Conservation (phyloP, 2,113 vertebrate genomes). For the Eptesicus fuscus region DNA sequence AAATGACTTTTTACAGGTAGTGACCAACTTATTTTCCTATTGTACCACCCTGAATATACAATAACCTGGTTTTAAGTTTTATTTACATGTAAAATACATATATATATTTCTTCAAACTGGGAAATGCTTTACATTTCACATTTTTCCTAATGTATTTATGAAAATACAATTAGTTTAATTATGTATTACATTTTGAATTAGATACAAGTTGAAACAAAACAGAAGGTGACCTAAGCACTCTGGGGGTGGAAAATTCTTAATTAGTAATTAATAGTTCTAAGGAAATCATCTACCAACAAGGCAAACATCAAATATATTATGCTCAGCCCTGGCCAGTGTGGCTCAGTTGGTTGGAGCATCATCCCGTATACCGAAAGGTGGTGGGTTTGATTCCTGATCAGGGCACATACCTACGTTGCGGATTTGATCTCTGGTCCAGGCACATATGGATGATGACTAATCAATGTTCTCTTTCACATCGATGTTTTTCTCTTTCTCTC, state of each 20-base stretch:
- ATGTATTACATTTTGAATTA: background rate
- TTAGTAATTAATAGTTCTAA: background rate
- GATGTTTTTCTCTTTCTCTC: background rate
- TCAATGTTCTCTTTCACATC: background rate
- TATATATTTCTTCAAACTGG: background rate
- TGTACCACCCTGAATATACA: background rate
- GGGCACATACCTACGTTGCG: background rate
- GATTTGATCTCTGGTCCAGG: background rate
- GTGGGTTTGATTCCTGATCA: background rate
- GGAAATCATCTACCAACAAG: background rate
- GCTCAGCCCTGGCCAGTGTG: background rate
- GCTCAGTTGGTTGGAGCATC: background rate
- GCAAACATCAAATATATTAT: background rate
- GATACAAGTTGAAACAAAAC: background rate
- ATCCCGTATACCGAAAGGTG: background rate
- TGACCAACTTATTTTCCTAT: background rate
- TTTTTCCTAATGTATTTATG: background rate
- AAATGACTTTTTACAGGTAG: slow-evolving; percentile 1
- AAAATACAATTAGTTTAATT: background rate
- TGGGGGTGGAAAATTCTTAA: background rate
- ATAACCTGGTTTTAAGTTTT: background rate
- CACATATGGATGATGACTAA: background rate
- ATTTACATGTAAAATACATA: background rate
- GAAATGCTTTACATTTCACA: background rate
- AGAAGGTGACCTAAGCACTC: background rate